Conservation (phyloP, 2,888 invertebrate species). For the Dendrolimus houi region DNA sequence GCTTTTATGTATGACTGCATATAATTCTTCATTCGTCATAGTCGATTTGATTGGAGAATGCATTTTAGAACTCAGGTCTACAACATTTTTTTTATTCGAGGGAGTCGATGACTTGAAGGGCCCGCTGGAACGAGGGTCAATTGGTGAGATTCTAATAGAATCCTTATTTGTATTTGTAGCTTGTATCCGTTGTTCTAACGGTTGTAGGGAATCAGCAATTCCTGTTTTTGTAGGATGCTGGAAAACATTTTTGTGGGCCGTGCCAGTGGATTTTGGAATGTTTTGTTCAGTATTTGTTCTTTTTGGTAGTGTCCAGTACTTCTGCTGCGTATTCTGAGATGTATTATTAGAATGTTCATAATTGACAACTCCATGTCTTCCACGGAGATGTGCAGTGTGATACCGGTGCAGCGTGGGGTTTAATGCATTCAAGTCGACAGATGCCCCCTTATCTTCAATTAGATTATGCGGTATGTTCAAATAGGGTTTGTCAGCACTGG, state of each 20-base stretch:
- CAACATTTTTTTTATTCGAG: slow-evolving; percentile 66
- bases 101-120: slow-evolving; percentile 83
- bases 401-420: slow-evolving; percentile 44
- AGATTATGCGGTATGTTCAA: slow-evolving; percentile 39
- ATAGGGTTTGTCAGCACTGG: slow-evolving; percentile 73
- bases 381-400: slow-evolving; percentile 51
- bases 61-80: slow-evolving; percentile 67
- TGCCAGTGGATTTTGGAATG: neutral
- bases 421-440: slow-evolving; percentile 40
- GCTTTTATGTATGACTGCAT: slow-evolving; percentile 85
- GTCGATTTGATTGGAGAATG: slow-evolving; percentile 82
- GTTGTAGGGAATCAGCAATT: slow-evolving; percentile 16
- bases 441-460: slow-evolving; percentile 35
- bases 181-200: slow-evolving; percentile 20
- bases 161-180: slow-evolving; percentile 35
- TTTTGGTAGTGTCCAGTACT: slow-evolving; percentile 78
- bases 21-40: slow-evolving; percentile 87
- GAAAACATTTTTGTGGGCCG: slow-evolving; percentile 23
- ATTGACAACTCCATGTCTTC: slow-evolving; percentile 47
- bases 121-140: slow-evolving; percentile 77
- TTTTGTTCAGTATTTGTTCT: slow-evolving; percentile 16
- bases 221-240: slow-evolving; percentile 30
- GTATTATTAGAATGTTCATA: slow-evolving; percentile 35
- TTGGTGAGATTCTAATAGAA: slow-evolving; percentile 79
- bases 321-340: slow-evolving; percentile 46